These are phyloP conservation scores for Apocrypta bakeri DNA, from an alignment of 1,140 invertebrate species.

Conservation along the genomic window DNA sequence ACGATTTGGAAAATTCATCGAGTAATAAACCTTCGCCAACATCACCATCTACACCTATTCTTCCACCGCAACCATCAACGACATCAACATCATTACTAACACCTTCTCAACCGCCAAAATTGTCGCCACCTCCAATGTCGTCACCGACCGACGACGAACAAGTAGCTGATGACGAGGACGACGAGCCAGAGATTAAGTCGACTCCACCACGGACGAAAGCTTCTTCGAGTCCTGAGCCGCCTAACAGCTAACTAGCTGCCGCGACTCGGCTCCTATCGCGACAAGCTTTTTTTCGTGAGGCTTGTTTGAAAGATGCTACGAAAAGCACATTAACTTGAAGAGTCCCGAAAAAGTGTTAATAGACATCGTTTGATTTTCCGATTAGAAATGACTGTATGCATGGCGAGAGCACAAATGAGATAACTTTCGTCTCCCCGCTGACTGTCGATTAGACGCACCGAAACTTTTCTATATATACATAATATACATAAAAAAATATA, in stretches of 20 bases:
- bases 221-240: constrained; percentile 39
- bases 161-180: constrained; percentile 26
- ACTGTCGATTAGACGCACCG: constrained; percentile 16
- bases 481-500: neutral
- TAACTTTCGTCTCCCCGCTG: neutral
- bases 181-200: neutral
- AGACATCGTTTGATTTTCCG: neutral
- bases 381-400: neutral
- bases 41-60: constrained; percentile 8
- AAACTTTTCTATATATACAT: constrained; percentile 16
- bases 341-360: neutral
- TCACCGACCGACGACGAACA: constrained; percentile 32
- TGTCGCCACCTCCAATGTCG: neutral
- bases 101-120: neutral
- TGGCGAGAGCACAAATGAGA: neutral
- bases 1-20: constrained; percentile 3
- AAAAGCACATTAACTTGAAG: neutral
- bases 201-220: constrained; percentile 4
- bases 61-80: neutral
- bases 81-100: neutral
- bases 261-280: constrained; percentile 5
- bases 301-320: neutral
- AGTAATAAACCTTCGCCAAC: constrained; percentile 3
- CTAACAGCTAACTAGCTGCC: constrained; percentile 49
- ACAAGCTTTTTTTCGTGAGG: neutral